Evolutionary conservation across 2,113 vertebrate species (phyloP), one percentile per base, ranked within the genome.

Genomic region (Oxyura jamaicensis): DNA sequence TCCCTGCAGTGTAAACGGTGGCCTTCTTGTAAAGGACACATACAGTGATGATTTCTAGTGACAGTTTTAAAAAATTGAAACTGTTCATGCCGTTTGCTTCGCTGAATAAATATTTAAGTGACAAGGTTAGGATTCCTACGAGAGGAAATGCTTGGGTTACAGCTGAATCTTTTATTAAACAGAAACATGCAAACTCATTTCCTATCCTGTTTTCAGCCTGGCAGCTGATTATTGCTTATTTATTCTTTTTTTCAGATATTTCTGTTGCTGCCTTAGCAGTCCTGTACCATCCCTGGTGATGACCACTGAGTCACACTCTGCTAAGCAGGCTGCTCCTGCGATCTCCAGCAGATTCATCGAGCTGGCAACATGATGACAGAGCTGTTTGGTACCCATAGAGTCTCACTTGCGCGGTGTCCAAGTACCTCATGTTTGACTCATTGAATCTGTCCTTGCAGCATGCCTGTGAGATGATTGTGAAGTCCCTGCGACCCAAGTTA

Each of bases 301-400:
- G 58, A 35, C 23, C 19, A 15, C n/a, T 12, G 58, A 58, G 28
- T 44, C 11, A 0, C 25, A 12, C 13, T 78, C 52, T 95, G 11
- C 46, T 75, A 73, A 84, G 72, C 68, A 31, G 19, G 18, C 44
- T 73, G 36, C 56, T 93, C 36, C 68, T 68, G 56, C 0, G 2
- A 36, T 53, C 48, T 90, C 50, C 66, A 42, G 6, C 19, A 56
- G 55, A 84, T 50, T 58, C 17, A 36, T 60, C 44, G 44, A 39
- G 35, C 68, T 78, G 63, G 28, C 60, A 55, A 2, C 2, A 0
- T 8, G 36, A 19, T 50, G 79, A 7, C 0, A 0, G 28, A 46
- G 39, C 46, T 35, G 11, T 77, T 66, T 13, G 68, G 55, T 83
- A 11, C 73, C 39, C 3, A 2, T 10, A 22, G 52, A 67, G 44